phyloP scores from a whole-genome alignment of 1,140 invertebrate genomes.

The Acromyrmex echinatior region DNA sequence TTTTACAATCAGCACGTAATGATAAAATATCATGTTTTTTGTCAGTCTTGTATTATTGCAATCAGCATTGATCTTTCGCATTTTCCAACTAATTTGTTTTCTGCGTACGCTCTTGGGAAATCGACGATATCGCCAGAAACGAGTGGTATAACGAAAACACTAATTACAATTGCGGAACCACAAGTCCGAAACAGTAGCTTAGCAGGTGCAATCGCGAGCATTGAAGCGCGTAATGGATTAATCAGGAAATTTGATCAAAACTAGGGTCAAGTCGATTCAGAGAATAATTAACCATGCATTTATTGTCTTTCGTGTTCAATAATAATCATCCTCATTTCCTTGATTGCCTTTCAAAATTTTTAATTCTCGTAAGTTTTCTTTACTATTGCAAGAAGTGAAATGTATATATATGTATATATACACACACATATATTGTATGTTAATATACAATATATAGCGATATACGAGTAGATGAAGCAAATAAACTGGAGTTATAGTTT shows the following conservation, averaged over 20 bases:
- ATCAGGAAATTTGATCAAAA: conserved; percentile 63
- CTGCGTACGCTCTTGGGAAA: conserved; percentile 42
- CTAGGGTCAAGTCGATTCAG: neutral
- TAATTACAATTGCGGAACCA: conserved; percentile 62
- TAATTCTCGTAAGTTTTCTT: neutral
- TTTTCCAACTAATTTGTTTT: conserved; percentile 46
- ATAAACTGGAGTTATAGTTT: too few relatives aligned
- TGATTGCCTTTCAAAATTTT: neutral
- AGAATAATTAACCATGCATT: conserved; percentile 54
- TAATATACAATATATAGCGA: too few relatives aligned
- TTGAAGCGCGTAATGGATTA: conserved; percentile 57
- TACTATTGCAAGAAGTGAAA: neutral
- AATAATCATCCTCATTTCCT: conserved; percentile 8
- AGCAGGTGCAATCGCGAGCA: conserved; percentile 48
- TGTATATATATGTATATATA: too few relatives aligned
- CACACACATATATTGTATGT: too few relatives aligned
- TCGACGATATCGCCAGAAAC: conserved; percentile 45
- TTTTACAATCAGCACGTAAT: conserved; percentile 29
- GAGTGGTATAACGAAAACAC: conserved; percentile 49
- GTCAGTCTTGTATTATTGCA: conserved; percentile 20
- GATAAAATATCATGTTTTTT: conserved; percentile 19
- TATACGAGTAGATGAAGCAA: too few relatives aligned
- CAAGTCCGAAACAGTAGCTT: conserved; percentile 26
- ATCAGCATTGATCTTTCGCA: conserved; percentile 22
- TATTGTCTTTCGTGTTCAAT: neutral